Conservation (phyloP, 2,797 vertebrate species). For the Propithecus perrieri region DNA sequence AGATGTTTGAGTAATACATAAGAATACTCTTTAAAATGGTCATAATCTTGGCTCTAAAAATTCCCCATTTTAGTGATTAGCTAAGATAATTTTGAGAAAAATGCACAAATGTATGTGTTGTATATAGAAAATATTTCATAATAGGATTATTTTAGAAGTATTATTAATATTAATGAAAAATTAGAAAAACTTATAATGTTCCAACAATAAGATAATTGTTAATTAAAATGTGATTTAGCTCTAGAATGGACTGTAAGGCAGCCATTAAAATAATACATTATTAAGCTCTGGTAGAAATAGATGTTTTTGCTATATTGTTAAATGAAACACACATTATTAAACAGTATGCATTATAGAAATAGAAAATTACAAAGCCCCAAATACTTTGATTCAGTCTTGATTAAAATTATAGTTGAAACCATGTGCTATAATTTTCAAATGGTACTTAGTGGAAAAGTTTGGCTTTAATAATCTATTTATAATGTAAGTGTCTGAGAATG, state of each 20-base stretch:
- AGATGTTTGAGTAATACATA: background rate
- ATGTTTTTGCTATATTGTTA: background rate
- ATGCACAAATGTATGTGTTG: background rate
- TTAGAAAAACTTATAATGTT: background rate
- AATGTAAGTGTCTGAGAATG: constrained; percentile 31
- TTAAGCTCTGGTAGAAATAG: background rate
- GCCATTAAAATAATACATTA: background rate
- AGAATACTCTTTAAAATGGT: background rate
- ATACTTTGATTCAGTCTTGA: constrained; percentile 41
- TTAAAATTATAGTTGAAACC: constrained; percentile 49
- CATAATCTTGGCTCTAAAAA: background rate
- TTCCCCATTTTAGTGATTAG: background rate
- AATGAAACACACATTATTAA: constrained; percentile 12
- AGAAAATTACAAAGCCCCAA: constrained; percentile 13
- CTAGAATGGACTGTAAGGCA: background rate
- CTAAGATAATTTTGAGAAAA: background rate
- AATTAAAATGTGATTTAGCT: background rate
- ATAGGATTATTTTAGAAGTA: background rate
- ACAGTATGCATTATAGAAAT: constrained; percentile 6
- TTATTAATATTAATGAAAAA: constrained; percentile 5
- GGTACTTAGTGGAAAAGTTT: background rate
- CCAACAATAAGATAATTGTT: background rate
- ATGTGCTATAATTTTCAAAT: constrained; percentile 22
- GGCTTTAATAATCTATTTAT: constrained; percentile 44
- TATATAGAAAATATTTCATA: background rate